These are phyloP conservation scores for Tiphia femorata DNA, from an alignment of 2,888 invertebrate species.

Conservation along the genomic window DNA sequence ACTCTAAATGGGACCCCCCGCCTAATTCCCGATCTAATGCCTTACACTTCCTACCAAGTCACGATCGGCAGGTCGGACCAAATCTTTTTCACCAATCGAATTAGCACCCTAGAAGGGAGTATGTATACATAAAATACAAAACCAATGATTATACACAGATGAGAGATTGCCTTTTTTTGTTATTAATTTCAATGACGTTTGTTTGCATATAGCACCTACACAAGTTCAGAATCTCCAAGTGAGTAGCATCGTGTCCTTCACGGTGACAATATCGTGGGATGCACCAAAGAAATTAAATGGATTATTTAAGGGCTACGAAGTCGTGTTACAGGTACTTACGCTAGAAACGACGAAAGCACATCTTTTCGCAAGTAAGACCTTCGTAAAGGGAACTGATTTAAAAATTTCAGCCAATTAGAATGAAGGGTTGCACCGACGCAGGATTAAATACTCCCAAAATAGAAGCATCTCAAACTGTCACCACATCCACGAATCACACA, in stretches of 20 bases:
- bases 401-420: no score
- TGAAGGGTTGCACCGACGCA: no score
- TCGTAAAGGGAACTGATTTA: no score
- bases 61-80: constrained; percentile 5
- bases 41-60: constrained; percentile 28
- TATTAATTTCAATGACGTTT: no score
- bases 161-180: no score
- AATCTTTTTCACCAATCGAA: constrained; percentile 3
- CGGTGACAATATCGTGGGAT: constrained; percentile 34
- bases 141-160: no score
- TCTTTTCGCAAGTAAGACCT: no score
- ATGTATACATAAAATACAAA: no score
- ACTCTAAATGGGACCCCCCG: constrained; percentile 21
- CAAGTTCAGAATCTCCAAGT: constrained; percentile 20
- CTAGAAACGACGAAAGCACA: no score
- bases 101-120: constrained; percentile 45
- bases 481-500: background rate
- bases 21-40: constrained; percentile 15
- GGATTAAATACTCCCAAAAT: no score
- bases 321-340: constrained; percentile 36
- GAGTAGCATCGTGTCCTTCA: background rate
- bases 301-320: constrained; percentile 31
- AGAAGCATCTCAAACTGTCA: background rate
- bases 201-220: constrained; percentile 35
- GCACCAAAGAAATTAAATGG: constrained; percentile 38